Evolutionary conservation across 2,113 vertebrate genomes (phyloP).

Genomic region (Festucalex cinctus): DNA sequence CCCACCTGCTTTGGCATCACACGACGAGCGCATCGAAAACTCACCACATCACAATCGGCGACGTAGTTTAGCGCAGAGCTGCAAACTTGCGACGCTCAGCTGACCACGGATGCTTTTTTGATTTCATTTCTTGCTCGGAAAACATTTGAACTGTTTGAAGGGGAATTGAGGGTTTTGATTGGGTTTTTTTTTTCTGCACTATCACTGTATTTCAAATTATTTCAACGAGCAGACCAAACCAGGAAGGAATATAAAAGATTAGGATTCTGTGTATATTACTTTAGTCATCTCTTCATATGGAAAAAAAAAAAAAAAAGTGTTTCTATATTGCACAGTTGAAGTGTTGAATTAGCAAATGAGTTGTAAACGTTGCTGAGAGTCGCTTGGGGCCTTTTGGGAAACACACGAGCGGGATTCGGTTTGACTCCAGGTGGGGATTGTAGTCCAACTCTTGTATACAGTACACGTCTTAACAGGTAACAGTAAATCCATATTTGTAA

Average conservation of each 20-base stretch:
- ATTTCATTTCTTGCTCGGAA: not conserved
- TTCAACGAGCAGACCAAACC: constrained; percentile 5
- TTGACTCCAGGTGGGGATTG: constrained; percentile 25
- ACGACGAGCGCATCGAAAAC: constrained; percentile 14
- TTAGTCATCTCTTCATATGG: constrained; percentile 10
- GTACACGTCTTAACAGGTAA: constrained; percentile 14
- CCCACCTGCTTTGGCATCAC: constrained; percentile 28
- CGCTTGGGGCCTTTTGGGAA: not conserved
- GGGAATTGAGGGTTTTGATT: constrained; percentile 21
- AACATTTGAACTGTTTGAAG: constrained; percentile 68
- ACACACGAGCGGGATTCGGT: not conserved
- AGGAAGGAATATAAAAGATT: constrained; percentile 2
- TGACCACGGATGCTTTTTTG: constrained; percentile 29
- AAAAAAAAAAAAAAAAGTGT: constrained; percentile 15
- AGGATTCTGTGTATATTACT: constrained; percentile 17
- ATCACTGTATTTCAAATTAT: constrained; percentile 38
- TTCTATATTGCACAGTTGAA: constrained; percentile 1
- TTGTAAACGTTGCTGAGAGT: not conserved
- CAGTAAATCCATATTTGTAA: constrained; percentile 45
- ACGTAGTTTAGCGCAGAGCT: not conserved
- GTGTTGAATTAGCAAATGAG: not conserved
- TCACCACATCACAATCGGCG: not conserved
- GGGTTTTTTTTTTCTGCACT: constrained; percentile 58
- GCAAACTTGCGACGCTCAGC: not conserved
- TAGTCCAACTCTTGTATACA: constrained; percentile 48